These are phyloP conservation scores for Rhagoletis pomonella DNA, from an alignment of 1,140 invertebrate genomes.

Conservation along the genomic window DNA sequence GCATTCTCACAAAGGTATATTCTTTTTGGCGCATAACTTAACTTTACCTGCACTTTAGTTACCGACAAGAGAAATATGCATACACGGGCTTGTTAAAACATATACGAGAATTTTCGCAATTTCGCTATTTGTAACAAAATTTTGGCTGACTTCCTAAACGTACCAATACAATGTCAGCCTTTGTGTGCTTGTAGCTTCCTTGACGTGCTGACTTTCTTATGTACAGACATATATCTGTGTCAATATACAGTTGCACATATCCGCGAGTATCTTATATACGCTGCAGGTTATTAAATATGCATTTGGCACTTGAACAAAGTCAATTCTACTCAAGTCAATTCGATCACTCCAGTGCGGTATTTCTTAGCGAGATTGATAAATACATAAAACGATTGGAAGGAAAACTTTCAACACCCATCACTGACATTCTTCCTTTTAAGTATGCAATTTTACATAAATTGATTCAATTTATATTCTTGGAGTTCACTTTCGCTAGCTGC, in stretches of 20 bases:
- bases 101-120: no score
- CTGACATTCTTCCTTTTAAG: background rate
- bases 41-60: no score
- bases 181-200: background rate
- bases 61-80: no score
- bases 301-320: background rate
- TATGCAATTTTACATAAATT: background rate
- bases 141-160: no score
- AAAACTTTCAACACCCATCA: conserved; percentile 10
- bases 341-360: background rate
- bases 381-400: background rate
- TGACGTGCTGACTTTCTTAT: background rate
- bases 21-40: no score
- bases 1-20: no score
- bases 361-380: conserved; percentile 43
- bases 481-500: background rate
- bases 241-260: background rate
- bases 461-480: conserved; percentile 4
- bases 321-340: background rate
- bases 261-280: no score
- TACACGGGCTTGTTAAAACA: no score
- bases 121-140: no score
- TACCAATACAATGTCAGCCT: background rate
- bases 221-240: background rate
- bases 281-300: background rate